phyloP scores from a whole-genome alignment of 2,797 vertebrate genomes.

The Perodicticus potto region DNA sequence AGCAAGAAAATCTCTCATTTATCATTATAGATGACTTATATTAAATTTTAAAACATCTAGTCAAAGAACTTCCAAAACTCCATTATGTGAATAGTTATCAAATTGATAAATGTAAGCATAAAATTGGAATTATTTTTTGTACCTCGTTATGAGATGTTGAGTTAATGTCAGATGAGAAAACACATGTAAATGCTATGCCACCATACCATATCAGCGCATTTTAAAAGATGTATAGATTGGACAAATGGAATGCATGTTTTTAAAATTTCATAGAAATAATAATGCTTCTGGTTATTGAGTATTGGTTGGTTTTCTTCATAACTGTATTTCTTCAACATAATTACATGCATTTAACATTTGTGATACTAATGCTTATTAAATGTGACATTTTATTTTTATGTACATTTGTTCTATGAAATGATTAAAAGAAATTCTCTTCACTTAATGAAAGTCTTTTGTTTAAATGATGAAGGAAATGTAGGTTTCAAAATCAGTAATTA shows the following conservation, averaged over 20 bases:
- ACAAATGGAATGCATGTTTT: neutral
- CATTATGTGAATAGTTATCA: neutral
- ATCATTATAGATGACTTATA: neutral
- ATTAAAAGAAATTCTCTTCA: neutral
- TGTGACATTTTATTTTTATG: neutral
- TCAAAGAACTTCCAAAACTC: neutral
- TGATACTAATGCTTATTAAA: neutral
- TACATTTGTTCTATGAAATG: neutral
- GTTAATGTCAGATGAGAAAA: neutral
- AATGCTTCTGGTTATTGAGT: neutral
- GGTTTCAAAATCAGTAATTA: neutral
- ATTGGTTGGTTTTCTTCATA: neutral
- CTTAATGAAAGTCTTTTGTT: neutral
- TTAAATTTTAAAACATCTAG: neutral
- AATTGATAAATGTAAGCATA: neutral
- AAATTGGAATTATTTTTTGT: neutral
- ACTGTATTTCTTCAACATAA: neutral
- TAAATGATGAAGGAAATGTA: slow-evolving; percentile 11
- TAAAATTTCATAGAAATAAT: neutral
- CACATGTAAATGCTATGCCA: neutral
- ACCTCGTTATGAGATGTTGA: neutral
- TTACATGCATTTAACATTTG: neutral
- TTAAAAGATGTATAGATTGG: neutral
- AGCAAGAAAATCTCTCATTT: neutral
- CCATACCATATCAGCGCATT: neutral